phyloP scores from a whole-genome alignment of 2,797 vertebrate genomes.

The Poecilia picta region DNA sequence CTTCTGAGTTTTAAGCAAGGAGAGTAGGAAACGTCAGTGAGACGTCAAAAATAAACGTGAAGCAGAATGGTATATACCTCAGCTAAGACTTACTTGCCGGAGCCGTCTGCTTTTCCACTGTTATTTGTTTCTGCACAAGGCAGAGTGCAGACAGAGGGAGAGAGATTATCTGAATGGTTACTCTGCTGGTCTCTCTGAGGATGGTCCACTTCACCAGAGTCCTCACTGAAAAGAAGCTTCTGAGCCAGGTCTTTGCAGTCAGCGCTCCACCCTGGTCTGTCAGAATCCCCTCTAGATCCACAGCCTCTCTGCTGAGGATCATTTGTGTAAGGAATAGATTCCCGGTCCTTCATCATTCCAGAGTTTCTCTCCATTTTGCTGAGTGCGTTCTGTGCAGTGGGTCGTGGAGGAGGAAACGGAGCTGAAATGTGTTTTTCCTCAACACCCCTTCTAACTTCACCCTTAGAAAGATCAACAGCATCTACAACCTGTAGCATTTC shows the following conservation, averaged over 20 bases:
- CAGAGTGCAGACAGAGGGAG: conserved; percentile 7
- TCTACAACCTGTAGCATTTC: conserved; percentile 67
- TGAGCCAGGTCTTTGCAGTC: conserved; percentile 78
- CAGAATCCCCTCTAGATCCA: conserved; percentile 1
- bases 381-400: not conserved
- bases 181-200: conserved; percentile 38
- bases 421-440: conserved; percentile 11
- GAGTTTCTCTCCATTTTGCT: conserved; percentile 15
- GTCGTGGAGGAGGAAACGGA: not conserved
- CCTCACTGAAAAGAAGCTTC: conserved; percentile 79
- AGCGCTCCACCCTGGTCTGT: conserved; percentile 46
- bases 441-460: conserved; percentile 16
- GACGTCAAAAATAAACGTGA: not conserved
- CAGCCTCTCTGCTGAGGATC: conserved; percentile 1
- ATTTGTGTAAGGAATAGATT: conserved; percentile 16
- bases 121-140: conserved; percentile 24
- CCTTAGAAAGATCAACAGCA: conserved; percentile 43
- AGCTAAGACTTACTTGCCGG: conserved; percentile 49
- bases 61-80: not conserved
- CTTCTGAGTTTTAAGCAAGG: conserved; percentile 17
- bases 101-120: conserved; percentile 17
- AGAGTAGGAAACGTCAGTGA: conserved; percentile 2
- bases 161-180: conserved; percentile 3
- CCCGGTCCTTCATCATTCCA: not conserved
- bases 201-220: conserved; percentile 45